These are phyloP conservation scores for Synanceia verrucosa DNA, from an alignment of 2,797 vertebrate genomes.

Conservation along the genomic window DNA sequence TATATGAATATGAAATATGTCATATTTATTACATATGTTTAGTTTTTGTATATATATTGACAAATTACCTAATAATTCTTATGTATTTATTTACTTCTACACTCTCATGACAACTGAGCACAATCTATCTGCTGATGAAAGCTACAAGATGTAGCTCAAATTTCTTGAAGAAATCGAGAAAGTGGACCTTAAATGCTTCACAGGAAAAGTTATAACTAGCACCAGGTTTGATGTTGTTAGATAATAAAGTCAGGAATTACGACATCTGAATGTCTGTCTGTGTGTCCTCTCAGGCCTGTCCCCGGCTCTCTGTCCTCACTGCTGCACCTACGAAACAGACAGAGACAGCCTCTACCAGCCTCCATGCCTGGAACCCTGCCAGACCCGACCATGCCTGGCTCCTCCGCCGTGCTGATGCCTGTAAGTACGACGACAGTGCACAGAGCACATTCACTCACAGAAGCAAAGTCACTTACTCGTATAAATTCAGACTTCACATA, in stretches of 20 bases:
- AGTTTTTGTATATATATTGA: background rate
- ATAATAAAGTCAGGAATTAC: background rate
- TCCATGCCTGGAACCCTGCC: slow-evolving; percentile 99
- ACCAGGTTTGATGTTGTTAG: background rate
- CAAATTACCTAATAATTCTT: background rate
- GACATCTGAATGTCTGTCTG: slow-evolving; percentile 17
- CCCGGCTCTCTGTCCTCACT: slow-evolving; percentile 98
- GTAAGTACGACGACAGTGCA: slow-evolving; percentile 86
- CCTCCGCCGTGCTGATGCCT: slow-evolving; percentile 97
- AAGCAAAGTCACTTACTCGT: slow-evolving; percentile 13
- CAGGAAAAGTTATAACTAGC: background rate
- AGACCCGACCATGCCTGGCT: slow-evolving; percentile 98
- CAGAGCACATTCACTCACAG: slow-evolving; percentile 45
- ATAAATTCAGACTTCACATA: slow-evolving; percentile 2
- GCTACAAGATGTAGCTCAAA: background rate
- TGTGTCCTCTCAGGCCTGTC: slow-evolving; percentile 88
- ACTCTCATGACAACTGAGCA: background rate
- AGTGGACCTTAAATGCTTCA: background rate
- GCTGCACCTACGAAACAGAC: slow-evolving; percentile 98
- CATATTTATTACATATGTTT: background rate
- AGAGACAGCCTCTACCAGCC: slow-evolving; percentile 98
- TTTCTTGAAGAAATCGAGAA: background rate
- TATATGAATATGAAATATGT: background rate
- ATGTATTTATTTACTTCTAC: background rate
- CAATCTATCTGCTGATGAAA: background rate